Conservation (phyloP, 2,888 invertebrate genomes). For the Aradus depressus region DNA sequence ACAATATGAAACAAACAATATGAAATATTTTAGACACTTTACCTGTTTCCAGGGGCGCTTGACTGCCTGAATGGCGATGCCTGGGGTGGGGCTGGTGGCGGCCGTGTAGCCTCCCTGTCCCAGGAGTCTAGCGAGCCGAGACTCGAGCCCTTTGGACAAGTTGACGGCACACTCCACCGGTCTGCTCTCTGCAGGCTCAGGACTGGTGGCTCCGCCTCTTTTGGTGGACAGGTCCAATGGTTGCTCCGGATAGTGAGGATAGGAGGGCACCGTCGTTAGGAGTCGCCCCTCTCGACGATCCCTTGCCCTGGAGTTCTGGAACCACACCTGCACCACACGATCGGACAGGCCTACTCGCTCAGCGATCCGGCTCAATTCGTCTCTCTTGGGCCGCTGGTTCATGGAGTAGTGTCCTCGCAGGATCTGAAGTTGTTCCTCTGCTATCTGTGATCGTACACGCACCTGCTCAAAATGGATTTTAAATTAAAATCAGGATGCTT, state of each 20-base stretch:
- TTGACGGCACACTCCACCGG: slow-evolving; percentile 49
- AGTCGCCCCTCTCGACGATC: slow-evolving; percentile 59
- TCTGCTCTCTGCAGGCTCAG: slow-evolving; percentile 33
- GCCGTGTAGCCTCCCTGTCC: slow-evolving; percentile 23
- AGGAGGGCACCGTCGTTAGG: slow-evolving; percentile 41
- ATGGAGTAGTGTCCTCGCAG: slow-evolving; percentile 79
- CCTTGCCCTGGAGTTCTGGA: slow-evolving; percentile 86
- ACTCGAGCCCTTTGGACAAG: slow-evolving; percentile 48
- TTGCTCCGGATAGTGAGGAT: slow-evolving; percentile 49
- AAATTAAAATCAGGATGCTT: no score
- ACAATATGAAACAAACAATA: no score
- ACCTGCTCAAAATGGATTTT: slow-evolving; percentile 50
- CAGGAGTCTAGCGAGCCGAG: slow-evolving; percentile 41
- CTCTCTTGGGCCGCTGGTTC: slow-evolving; percentile 88
- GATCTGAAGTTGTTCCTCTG: slow-evolving; percentile 82
- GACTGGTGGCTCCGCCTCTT: slow-evolving; percentile 49
- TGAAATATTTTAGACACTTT: slow-evolving; percentile 1
- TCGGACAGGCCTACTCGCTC: slow-evolving; percentile 51
- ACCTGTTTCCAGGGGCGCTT: slow-evolving; percentile 49
- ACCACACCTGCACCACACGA: slow-evolving; percentile 87
- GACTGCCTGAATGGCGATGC: slow-evolving; percentile 40
- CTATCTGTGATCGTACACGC: slow-evolving; percentile 84
- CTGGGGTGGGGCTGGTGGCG: slow-evolving; percentile 48
- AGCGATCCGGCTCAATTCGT: slow-evolving; percentile 84
- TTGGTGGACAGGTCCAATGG: slow-evolving; percentile 87